Conservation (phyloP, 2,113 vertebrate genomes). For the Hemibagrus wyckioides region DNA sequence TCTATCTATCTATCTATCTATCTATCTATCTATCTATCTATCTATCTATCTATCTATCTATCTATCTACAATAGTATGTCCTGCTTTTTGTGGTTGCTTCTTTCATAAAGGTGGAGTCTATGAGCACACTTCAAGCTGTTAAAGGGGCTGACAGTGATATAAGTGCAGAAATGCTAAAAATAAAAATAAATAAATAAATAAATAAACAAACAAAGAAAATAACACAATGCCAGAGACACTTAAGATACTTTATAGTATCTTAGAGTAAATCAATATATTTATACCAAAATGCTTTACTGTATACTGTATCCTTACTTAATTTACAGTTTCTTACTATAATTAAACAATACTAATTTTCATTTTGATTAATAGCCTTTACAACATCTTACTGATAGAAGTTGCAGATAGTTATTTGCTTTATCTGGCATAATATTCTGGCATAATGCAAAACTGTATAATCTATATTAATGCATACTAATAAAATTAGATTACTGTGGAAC, state of each 20-base stretch:
- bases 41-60: neutral
- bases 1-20: neutral
- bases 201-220: neutral
- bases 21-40: neutral
- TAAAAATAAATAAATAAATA: too few relatives aligned
- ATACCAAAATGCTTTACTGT: too few relatives aligned
- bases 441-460: too few relatives aligned
- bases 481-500: neutral
- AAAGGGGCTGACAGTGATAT: neutral
- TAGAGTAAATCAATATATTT: neutral
- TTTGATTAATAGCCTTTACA: too few relatives aligned
- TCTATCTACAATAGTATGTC: neutral
- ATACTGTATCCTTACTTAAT: too few relatives aligned
- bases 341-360: too few relatives aligned
- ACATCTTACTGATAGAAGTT: too few relatives aligned
- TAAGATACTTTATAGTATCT: neutral
- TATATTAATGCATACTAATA: neutral
- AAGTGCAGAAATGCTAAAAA: neutral
- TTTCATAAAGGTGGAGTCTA: neutral
- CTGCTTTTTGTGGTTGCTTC: neutral
- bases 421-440: too few relatives aligned
- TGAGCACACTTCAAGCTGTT: neutral
- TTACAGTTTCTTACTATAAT: too few relatives aligned
- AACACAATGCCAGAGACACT: neutral
- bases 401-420: too few relatives aligned